These are phyloP conservation scores for Gari tellinella DNA, from an alignment of 2,888 invertebrate species.

Conservation along the genomic window DNA sequence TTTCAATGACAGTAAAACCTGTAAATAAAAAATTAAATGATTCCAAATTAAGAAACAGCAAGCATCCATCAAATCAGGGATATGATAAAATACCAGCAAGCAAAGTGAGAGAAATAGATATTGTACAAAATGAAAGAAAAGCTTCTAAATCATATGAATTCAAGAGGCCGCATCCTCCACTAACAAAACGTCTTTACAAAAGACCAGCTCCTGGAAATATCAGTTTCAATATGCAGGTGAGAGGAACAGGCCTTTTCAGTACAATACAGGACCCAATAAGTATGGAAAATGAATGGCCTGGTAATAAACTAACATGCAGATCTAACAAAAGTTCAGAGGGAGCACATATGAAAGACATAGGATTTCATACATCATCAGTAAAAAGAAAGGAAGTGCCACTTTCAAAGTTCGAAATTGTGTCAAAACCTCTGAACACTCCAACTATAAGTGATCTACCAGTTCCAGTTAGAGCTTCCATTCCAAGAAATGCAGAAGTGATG, in stretches of 20 bases:
- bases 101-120: conserved; percentile 49
- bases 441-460: too few relatives aligned
- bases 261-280: conserved; percentile 44
- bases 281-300: too few relatives aligned
- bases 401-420: too few relatives aligned
- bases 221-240: conserved; percentile 64
- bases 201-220: conserved; percentile 76
- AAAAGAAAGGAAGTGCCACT: too few relatives aligned
- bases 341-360: too few relatives aligned
- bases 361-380: too few relatives aligned
- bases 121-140: conserved; percentile 49
- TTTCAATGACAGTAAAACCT: conserved; percentile 48
- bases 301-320: too few relatives aligned
- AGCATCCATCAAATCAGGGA: too few relatives aligned
- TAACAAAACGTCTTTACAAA: conserved; percentile 77
- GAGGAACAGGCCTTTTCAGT: conserved; percentile 60
- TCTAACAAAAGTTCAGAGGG: too few relatives aligned
- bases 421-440: too few relatives aligned
- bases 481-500: too few relatives aligned
- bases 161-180: conserved; percentile 62
- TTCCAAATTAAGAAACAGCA: conserved; percentile 18
- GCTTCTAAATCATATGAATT: conserved; percentile 9
- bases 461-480: too few relatives aligned
- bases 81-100: conserved; percentile 4
- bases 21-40: conserved; percentile 31